phyloP scores from a whole-genome alignment of 2,888 invertebrate genomes.

The Thumatha senex region DNA sequence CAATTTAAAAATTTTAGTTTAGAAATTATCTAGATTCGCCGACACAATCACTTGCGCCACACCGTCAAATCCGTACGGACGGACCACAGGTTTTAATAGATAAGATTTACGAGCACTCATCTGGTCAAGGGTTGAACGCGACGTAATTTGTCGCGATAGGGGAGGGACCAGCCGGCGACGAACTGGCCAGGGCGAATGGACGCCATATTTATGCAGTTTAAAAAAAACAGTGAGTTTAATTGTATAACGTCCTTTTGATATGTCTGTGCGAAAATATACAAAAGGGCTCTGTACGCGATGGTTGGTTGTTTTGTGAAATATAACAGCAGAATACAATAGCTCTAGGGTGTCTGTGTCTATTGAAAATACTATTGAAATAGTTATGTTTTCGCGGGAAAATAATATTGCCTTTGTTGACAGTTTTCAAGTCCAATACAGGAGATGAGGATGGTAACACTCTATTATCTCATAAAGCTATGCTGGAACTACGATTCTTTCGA shows the following conservation, averaged over 20 bases:
- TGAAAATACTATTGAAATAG: not conserved
- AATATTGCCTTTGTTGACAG: not conserved
- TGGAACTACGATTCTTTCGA: not conserved
- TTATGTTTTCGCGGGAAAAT: not conserved
- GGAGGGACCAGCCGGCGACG: conserved; percentile 25
- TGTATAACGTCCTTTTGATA: conserved; percentile 34
- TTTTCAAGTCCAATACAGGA: not conserved
- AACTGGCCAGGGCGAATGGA: conserved; percentile 24
- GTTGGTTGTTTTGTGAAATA: not conserved
- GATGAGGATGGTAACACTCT: too few relatives aligned
- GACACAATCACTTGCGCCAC: conserved; percentile 19
- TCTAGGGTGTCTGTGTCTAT: not conserved
- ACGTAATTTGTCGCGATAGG: conserved; percentile 62
- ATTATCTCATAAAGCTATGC: too few relatives aligned
- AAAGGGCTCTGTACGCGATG: not conserved
- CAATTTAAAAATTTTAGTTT: too few relatives aligned
- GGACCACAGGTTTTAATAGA: conserved; percentile 63
- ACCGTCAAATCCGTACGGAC: conserved; percentile 19
- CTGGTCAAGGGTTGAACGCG: conserved; percentile 64
- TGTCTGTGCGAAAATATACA: not conserved
- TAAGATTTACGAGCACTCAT: conserved; percentile 73
- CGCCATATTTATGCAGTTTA: conserved; percentile 35
- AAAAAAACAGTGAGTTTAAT: conserved; percentile 28
- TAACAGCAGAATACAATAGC: not conserved
- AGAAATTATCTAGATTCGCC: too few relatives aligned